Conservation (phyloP, 2,797 vertebrate species). For the Sardinella longiceps region DNA sequence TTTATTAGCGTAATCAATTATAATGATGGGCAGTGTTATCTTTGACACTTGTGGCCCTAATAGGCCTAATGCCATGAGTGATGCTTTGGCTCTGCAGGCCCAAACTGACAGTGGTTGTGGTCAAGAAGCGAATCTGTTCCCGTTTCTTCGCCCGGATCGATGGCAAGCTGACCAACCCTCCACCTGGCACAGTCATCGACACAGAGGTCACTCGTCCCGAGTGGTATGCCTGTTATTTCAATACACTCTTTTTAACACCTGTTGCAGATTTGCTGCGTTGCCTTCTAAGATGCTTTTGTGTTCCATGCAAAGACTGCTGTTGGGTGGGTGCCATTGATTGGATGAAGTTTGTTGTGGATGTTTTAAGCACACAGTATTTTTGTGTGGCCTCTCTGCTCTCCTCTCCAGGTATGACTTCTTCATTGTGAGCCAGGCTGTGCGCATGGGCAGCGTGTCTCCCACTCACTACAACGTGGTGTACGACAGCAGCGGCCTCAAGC, state of each 20-base stretch:
- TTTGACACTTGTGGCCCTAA: not conserved
- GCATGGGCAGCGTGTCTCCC: conserved; percentile 82
- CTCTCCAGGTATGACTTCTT: conserved; percentile 92
- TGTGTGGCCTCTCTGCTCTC: not conserved
- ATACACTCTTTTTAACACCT: too few species aligned
- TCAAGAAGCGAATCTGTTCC: conserved; percentile 88
- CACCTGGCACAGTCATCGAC: conserved; percentile 90
- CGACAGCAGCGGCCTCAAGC: conserved; percentile 89
- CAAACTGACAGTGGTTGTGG: conserved; percentile 89
- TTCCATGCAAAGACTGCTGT: too few species aligned
- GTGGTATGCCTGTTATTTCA: conserved; percentile 74
- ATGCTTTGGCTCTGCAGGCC: conserved; percentile 72
- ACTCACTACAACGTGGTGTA: conserved; percentile 96
- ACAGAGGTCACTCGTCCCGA: conserved; percentile 89
- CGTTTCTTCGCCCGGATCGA: conserved; percentile 82
- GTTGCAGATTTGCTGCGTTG: too few species aligned
- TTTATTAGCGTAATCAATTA: too few species aligned
- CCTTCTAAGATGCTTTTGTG: too few species aligned
- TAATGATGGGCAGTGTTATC: not conserved
- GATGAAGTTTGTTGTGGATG: not conserved
- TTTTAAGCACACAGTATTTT: not conserved
- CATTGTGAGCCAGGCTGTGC: conserved; percentile 89
- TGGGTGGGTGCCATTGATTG: too few species aligned
- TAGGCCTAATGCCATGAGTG: not conserved
- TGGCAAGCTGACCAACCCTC: conserved; percentile 82